Evolutionary conservation across 2,888 invertebrate genomes (phyloP).

Genomic region (Spodoptera exigua): DNA sequence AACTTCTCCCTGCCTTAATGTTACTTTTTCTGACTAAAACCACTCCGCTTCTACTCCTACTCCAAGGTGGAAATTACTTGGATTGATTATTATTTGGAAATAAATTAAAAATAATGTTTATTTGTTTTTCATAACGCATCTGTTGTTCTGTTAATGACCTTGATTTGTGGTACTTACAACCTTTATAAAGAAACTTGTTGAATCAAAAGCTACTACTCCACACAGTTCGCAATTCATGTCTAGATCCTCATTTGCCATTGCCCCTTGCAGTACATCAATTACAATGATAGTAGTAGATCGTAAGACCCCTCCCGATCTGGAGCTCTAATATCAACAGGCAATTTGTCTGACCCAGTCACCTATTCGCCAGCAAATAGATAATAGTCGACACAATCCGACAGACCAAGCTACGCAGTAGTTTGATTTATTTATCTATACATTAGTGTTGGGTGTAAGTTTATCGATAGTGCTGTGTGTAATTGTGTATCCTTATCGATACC

Average conservation of each 20-base stretch:
- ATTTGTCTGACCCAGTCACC: constrained; percentile 62
- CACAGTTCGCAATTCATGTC: not conserved
- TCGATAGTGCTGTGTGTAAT: constrained; percentile 18
- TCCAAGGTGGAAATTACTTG: too few relatives aligned
- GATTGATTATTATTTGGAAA: too few relatives aligned
- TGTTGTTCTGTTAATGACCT: too few relatives aligned
- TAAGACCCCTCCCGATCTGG: constrained; percentile 29
- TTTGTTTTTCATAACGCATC: too few relatives aligned
- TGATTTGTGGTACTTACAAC: too few relatives aligned
- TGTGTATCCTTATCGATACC: constrained; percentile 27
- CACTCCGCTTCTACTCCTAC: too few relatives aligned
- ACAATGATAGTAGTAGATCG: constrained; percentile 8
- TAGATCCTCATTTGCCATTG: constrained; percentile 15
- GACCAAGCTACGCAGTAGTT: constrained; percentile 59
- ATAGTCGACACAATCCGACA: constrained; percentile 44
- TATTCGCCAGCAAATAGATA: constrained; percentile 59
- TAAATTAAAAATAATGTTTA: too few relatives aligned
- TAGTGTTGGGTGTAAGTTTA: constrained; percentile 23
- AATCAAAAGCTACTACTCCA: too few relatives aligned
- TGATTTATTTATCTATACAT: constrained; percentile 48
- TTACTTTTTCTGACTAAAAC: too few relatives aligned
- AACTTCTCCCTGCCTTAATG: too few relatives aligned
- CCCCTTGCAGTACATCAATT: constrained; percentile 17
- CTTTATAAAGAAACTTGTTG: too few relatives aligned
- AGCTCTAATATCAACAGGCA: constrained; percentile 47